Base-by-base conservation (phyloP, 1,140 invertebrate genomes). In the Geopemphigus sp. region DNA sequence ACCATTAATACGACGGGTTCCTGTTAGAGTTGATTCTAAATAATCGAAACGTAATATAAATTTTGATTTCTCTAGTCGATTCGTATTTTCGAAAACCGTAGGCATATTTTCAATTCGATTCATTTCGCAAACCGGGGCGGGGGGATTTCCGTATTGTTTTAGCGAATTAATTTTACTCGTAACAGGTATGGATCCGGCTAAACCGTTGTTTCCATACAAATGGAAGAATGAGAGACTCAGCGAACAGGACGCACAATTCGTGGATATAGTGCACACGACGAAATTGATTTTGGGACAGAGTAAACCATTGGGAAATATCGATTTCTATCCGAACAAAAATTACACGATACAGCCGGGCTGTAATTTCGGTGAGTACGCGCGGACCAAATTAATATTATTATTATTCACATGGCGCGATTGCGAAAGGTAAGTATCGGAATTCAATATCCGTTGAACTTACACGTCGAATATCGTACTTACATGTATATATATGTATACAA, bases 241-340 rank as follows among this genome's bases (percentile, higher is more conserved):
- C 82, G 83, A 85, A 2, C 85, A 86, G 0, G 92, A 94, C 82
- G 93, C 91, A 1, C 85, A 87, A 12, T 92, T 91, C 70, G 92
- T 94, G 0, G 92, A 93, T 82, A 86, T 91, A 0, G 90, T 94
- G 80, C 92, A 94, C 80, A 92, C 90, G 0, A 90, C 91, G 81
- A 88, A 85, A 61, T 89, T 87, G 15, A 85, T 83, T 83, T 87
- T 85, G 85, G 88, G 87, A 83, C 87, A 86, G 84, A 84, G 83
- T 80, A 83, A 84, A 82, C 83, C 89, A 0, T 84, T 91, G 11
- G 92, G 93, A 15, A 88, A 92, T 82, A 89, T 88, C 12, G 94
- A 95, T 84, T 94, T 95, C 86, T 95, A 90, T 84, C 92, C 92
- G 0, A 95, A 95, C 84, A 90, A 91, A 8, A 92, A 92, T 5